phyloP scores from a whole-genome alignment of 2,888 invertebrate genomes.

The Agonum fuliginosum region DNA sequence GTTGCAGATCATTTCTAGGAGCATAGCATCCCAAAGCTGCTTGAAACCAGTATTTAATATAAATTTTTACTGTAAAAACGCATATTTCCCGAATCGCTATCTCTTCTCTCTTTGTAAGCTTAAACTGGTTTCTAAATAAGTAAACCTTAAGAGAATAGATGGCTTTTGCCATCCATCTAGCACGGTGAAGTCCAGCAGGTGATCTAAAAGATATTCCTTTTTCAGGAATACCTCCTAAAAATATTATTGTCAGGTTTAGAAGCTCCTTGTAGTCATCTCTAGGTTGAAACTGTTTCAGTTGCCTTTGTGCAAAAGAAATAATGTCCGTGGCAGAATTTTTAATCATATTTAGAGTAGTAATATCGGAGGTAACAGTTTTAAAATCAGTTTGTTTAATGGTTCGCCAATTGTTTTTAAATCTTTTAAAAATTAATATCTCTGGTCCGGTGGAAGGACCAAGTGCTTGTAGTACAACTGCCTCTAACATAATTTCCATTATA shows the following conservation, averaged over 20 bases:
- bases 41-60: no score
- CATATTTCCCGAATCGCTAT: no score
- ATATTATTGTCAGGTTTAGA: no score
- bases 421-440: conserved; percentile 55
- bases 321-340: background rate
- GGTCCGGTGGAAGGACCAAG: conserved; percentile 32
- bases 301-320: background rate
- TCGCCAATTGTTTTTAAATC: conserved; percentile 47
- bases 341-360: background rate
- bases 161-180: conserved; percentile 64
- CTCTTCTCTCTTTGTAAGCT: no score
- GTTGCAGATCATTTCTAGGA: no score
- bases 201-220: conserved; percentile 60
- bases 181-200: conserved; percentile 63
- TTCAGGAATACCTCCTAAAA: background rate
- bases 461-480: conserved; percentile 44
- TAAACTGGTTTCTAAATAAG: no score
- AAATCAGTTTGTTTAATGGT: conserved; percentile 40
- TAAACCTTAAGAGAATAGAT: conserved; percentile 64
- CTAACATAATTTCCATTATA: conserved; percentile 59
- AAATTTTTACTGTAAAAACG: no score
- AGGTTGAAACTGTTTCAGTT: background rate
- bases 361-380: background rate
- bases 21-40: no score
- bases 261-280: background rate